Evolutionary conservation across 2,888 invertebrate genomes (phyloP).

Genomic region (Zygogramma bicolorata): DNA sequence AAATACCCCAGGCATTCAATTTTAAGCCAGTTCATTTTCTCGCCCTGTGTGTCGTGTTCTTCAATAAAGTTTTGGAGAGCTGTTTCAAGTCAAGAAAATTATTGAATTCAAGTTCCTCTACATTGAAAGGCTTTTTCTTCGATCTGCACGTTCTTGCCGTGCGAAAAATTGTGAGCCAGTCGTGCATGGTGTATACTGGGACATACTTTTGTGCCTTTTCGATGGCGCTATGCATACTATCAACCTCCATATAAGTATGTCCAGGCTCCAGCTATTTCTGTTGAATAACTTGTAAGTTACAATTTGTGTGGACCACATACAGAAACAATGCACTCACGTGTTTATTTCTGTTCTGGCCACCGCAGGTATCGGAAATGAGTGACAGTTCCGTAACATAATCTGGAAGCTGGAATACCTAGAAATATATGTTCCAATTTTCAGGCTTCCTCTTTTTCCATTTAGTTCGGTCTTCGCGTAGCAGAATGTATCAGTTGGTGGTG

Average conservation of each 20-base stretch:
- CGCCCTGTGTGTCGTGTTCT: slow-evolving; percentile 18
- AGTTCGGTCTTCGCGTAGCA: background rate
- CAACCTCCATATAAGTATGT: slow-evolving; percentile 37
- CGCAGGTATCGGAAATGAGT: background rate
- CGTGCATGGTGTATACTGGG: slow-evolving; percentile 35
- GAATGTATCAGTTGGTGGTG: background rate
- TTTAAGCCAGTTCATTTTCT: slow-evolving; percentile 40
- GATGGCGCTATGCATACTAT: slow-evolving; percentile 39
- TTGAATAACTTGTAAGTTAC: background rate
- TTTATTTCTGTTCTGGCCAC: background rate
- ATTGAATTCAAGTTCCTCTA: slow-evolving; percentile 32
- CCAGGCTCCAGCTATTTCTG: slow-evolving; percentile 39
- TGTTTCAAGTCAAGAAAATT: slow-evolving; percentile 25
- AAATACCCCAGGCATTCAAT: slow-evolving; percentile 39
- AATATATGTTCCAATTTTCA: background rate
- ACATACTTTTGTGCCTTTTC: slow-evolving; percentile 38
- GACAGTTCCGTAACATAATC: background rate
- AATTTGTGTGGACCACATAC: background rate
- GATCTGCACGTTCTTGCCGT: slow-evolving; percentile 32
- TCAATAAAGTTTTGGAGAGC: background rate
- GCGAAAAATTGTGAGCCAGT: slow-evolving; percentile 39
- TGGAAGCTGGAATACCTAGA: background rate
- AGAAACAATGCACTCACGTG: background rate
- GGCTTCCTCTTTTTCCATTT: background rate
- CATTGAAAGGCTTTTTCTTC: slow-evolving; percentile 28